Evolutionary conservation across 2,113 vertebrate genomes (phyloP).

Genomic region (Atlantisia rogersi): DNA sequence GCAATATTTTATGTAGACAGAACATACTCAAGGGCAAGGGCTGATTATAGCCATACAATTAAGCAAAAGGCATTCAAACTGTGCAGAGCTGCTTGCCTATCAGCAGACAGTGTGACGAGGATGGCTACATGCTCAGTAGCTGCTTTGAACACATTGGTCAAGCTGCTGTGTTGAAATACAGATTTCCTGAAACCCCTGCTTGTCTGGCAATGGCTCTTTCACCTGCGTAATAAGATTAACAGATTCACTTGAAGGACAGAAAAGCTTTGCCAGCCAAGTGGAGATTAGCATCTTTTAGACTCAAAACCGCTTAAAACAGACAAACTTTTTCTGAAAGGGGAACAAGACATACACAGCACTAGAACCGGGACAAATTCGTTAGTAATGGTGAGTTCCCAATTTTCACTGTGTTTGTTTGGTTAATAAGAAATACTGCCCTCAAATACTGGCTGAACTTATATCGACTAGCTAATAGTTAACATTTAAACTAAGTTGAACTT

Average conservation of each 20-base stretch:
- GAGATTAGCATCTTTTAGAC: neutral
- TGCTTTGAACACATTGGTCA: neutral
- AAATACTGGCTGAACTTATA: neutral
- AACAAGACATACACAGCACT: neutral
- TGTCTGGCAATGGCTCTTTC: neutral
- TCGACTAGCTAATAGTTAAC: neutral
- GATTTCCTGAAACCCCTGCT: neutral
- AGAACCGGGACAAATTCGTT: neutral
- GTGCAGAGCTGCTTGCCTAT: neutral
- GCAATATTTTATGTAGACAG: neutral
- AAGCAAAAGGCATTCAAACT: neutral
- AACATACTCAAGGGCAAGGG: neutral
- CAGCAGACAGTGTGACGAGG: fast-evolving
- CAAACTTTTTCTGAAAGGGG: neutral
- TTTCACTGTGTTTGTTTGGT: neutral
- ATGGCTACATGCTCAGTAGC: neutral
- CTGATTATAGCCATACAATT: neutral
- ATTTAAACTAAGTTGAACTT: neutral
- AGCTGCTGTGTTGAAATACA: neutral
- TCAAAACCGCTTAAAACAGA: neutral
- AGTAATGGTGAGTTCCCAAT: neutral
- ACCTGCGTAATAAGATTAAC: constrained; percentile 10
- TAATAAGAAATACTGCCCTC: neutral
- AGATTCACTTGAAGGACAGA: neutral
- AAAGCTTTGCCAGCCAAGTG: neutral